Conservation (phyloP, 2,888 invertebrate genomes). For the Acrobasis repandana region DNA sequence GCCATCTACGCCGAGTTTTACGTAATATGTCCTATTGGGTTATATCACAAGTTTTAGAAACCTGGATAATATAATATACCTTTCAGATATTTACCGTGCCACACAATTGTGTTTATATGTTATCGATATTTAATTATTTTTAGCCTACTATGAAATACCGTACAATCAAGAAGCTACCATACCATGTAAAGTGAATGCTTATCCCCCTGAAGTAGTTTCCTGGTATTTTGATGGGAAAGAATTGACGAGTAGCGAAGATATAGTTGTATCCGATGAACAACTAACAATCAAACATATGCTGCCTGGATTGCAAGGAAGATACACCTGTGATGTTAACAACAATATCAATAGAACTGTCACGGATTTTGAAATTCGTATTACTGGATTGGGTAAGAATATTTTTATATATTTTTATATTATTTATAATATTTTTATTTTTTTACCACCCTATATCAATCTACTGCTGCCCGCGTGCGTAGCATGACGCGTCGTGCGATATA, state of each 20-base stretch:
- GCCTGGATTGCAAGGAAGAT: constrained; percentile 38
- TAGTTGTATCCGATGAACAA: constrained; percentile 39
- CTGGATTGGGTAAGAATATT: constrained; percentile 42
- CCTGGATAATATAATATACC: no score
- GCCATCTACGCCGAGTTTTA: no score
- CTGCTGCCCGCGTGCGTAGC: no score
- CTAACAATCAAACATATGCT: constrained; percentile 46
- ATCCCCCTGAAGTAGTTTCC: constrained; percentile 42
- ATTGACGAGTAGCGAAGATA: constrained; percentile 33
- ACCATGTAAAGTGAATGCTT: constrained; percentile 44
- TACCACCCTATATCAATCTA: no score
- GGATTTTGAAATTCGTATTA: constrained; percentile 39
- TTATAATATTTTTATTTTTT: neutral
- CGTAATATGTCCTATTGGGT: no score
- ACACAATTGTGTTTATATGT: neutral
- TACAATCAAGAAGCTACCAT: constrained; percentile 41
- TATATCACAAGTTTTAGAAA: no score
- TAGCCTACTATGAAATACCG: constrained; percentile 34
- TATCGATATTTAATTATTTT: constrained; percentile 23
- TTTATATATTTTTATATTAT: neutral
- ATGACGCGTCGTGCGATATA: no score
- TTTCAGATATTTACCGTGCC: no score
- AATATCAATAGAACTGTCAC: constrained; percentile 31
- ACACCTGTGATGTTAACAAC: constrained; percentile 44
- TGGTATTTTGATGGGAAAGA: constrained; percentile 43